Conservation (phyloP, 1,140 invertebrate genomes). For the Delia radicum region DNA sequence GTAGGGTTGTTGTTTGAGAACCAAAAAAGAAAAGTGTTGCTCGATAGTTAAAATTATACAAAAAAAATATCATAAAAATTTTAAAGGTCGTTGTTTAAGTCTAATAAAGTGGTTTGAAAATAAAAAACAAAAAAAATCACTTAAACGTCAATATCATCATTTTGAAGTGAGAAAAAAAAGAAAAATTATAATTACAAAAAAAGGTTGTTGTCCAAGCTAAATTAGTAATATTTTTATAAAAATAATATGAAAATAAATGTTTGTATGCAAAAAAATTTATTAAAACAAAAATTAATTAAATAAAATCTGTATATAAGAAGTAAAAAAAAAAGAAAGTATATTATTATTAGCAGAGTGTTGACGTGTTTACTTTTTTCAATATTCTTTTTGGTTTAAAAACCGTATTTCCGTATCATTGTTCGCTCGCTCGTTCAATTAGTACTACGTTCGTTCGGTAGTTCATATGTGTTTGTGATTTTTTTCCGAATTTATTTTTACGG, state of each 20-base stretch:
- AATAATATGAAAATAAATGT: neutral
- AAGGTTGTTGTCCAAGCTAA: too few relatives aligned
- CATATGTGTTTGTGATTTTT: neutral
- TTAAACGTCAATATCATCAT: neutral
- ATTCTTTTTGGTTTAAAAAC: neutral
- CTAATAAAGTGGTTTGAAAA: neutral
- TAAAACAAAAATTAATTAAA: neutral
- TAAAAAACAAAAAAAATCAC: neutral
- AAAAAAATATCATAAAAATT: slow-evolving; percentile 13
- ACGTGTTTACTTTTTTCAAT: slow-evolving; percentile 15
- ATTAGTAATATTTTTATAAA: neutral
- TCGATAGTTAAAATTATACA: neutral
- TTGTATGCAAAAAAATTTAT: neutral
- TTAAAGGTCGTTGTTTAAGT: slow-evolving; percentile 19
- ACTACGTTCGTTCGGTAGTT: neutral
- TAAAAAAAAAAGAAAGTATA: neutral
- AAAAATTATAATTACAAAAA: neutral
- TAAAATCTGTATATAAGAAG: neutral
- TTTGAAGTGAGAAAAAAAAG: neutral
- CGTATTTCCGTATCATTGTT: neutral
- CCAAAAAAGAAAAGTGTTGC: slow-evolving; percentile 3
- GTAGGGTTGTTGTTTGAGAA: slow-evolving; percentile 12
- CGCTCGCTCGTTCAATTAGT: too few relatives aligned
- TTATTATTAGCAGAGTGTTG: neutral
- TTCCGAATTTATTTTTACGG: neutral